These are phyloP conservation scores for Ptychobarbus kaznakovi DNA, from an alignment of 2,797 vertebrate species.

Conservation along the genomic window DNA sequence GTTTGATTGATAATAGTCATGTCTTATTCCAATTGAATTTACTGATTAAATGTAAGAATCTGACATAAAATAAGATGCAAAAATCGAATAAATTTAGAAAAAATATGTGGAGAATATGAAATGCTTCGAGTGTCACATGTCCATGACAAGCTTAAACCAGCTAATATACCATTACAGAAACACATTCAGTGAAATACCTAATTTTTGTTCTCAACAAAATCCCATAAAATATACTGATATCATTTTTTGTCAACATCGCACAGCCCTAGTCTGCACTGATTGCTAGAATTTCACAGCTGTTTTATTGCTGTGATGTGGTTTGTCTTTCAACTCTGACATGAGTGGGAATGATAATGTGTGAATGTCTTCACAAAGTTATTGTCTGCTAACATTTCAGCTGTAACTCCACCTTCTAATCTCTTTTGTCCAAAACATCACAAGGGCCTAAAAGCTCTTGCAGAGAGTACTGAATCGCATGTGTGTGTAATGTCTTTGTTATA, in stretches of 20 bases:
- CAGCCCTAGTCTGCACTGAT: background rate
- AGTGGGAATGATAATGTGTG: background rate
- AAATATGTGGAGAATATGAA: background rate
- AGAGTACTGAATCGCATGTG: background rate
- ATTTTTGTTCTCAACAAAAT: background rate
- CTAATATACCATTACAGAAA: background rate
- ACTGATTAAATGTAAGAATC: background rate
- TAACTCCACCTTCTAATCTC: background rate
- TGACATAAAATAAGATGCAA: background rate
- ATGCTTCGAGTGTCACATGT: background rate
- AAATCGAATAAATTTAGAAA: no score
- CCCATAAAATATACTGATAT: background rate
- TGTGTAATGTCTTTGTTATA: conserved; percentile 18
- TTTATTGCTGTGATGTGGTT: background rate
- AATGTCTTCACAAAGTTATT: background rate
- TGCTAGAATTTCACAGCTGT: background rate
- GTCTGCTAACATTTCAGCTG: background rate
- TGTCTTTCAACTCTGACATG: background rate
- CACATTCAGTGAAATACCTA: background rate
- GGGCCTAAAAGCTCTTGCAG: background rate
- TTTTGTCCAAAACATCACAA: conserved; percentile 4
- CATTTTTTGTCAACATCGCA: background rate
- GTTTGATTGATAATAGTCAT: background rate
- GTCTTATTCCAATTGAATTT: background rate
- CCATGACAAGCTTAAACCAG: background rate